Percentiles rank a stretch among this genome's conserved stretches.
phyloP scores from a whole-genome alignment of 2,797 vertebrate species.

The Protonibea diacanthus region DNA sequence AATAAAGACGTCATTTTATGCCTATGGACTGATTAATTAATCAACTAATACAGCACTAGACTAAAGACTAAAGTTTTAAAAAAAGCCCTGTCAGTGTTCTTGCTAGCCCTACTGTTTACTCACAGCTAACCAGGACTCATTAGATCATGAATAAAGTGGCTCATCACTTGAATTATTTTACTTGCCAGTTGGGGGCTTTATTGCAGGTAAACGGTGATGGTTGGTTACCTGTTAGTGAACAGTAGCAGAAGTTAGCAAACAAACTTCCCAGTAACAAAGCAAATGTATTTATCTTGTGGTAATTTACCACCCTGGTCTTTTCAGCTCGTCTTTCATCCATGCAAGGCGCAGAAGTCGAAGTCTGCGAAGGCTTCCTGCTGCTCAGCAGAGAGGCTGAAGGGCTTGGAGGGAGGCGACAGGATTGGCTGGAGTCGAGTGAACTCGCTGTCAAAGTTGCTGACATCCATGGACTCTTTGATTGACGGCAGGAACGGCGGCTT shows the following conservation, averaged over 20 bases:
- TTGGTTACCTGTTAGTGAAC: conserved; percentile 5
- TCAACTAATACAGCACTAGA: conserved; percentile 1
- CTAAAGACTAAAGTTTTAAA: neutral
- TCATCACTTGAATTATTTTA: neutral
- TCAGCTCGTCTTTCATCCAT: conserved; percentile 53
- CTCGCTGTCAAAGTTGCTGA: conserved; percentile 93
- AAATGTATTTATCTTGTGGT: neutral
- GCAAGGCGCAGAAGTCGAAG: conserved; percentile 91
- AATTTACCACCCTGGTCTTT: conserved; percentile 24
- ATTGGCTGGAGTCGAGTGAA: conserved; percentile 91
- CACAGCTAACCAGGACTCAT: neutral
- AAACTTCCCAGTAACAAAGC: neutral
- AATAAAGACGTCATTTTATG: neutral
- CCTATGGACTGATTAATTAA: neutral
- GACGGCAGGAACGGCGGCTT: conserved; percentile 90
- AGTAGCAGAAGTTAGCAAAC: neutral
- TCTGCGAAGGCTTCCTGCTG: conserved; percentile 90
- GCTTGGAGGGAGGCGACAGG: conserved; percentile 87
- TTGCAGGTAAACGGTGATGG: neutral
- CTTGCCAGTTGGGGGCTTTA: neutral
- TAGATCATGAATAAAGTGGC: neutral
- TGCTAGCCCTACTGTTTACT: neutral
- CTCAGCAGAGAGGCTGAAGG: conserved; percentile 78
- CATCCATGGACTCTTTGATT: conserved; percentile 84
- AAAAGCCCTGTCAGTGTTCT: conserved; percentile 1